Conservation (phyloP, 1,140 invertebrate species). For the Orussus abietinus region DNA sequence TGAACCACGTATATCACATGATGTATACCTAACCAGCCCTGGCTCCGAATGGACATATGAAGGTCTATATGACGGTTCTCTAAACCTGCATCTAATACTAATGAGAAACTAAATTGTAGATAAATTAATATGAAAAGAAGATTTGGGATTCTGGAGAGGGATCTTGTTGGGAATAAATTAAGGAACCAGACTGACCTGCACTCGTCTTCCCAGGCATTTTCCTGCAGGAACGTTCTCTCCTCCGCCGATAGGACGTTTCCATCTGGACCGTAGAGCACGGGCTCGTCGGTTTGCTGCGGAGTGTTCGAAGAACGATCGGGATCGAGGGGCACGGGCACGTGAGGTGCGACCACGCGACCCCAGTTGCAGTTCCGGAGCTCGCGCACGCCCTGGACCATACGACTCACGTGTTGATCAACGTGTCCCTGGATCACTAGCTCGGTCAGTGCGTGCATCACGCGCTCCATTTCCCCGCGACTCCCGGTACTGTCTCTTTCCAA, state of each 20-base stretch:
- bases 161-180: not conserved
- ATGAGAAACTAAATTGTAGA: too few species aligned
- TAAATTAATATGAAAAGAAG: too few species aligned
- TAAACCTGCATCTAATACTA: too few species aligned
- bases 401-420: constrained; percentile 37
- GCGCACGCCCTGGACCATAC: constrained; percentile 45
- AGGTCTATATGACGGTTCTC: too few species aligned
- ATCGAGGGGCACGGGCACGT: constrained; percentile 20
- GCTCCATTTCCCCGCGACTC: constrained; percentile 43
- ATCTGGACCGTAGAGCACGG: constrained; percentile 49
- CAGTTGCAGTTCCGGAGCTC: constrained; percentile 44
- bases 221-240: constrained; percentile 45
- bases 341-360: constrained; percentile 32
- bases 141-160: too few species aligned
- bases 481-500: constrained; percentile 40
- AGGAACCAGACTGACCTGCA: not conserved
- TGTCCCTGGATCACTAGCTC: constrained; percentile 42
- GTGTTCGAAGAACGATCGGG: constrained; percentile 16
- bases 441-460: constrained; percentile 44
- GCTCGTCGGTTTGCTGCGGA: constrained; percentile 29
- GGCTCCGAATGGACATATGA: too few species aligned
- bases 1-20: too few species aligned
- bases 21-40: too few species aligned
- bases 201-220: constrained; percentile 9
- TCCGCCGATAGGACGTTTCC: constrained; percentile 45